These are phyloP conservation scores for Parapristionchus giblindavisi DNA, from an alignment of 2,888 invertebrate species.

Conservation along the genomic window DNA sequence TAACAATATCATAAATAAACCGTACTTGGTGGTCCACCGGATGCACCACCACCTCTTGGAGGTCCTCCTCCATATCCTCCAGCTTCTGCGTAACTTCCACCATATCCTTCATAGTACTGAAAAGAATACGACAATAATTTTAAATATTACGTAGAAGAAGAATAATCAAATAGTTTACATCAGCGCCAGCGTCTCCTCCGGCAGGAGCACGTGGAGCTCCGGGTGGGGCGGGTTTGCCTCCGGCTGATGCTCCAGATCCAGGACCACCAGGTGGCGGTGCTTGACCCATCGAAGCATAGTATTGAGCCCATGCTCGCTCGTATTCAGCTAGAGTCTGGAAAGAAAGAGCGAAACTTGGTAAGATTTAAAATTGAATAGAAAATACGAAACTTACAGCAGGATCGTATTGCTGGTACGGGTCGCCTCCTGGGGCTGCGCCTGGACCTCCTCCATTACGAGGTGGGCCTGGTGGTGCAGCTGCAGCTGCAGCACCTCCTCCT, in stretches of 20 bases:
- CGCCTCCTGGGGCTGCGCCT: not conserved
- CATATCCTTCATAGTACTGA: conserved; percentile 39
- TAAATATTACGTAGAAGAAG: not conserved
- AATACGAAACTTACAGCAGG: conserved; percentile 26
- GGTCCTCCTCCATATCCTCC: conserved; percentile 15
- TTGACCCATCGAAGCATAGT: conserved; percentile 44
- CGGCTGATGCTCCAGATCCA: conserved; percentile 31
- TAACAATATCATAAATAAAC: not conserved
- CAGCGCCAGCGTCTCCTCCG: conserved; percentile 23
- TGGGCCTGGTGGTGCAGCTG: conserved; percentile 7
- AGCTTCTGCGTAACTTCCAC: conserved; percentile 35
- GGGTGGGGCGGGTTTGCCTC: not conserved
- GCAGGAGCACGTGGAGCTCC: conserved; percentile 10
- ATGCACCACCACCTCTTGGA: not conserved
- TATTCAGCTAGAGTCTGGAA: conserved; percentile 43
- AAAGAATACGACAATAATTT: not conserved
- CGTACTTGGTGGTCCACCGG: not conserved
- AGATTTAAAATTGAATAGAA: not conserved
- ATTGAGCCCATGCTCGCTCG: conserved; percentile 48
- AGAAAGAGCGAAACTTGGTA: not conserved
- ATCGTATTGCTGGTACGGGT: conserved; percentile 22
- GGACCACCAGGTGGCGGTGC: conserved; percentile 36
- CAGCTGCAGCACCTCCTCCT: not conserved
- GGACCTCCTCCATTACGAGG: conserved; percentile 11
- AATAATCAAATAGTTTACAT: conserved; percentile 2